These are phyloP conservation scores for Protaetia brevitarsis DNA, from an alignment of 1,140 invertebrate species.

Conservation along the genomic window DNA sequence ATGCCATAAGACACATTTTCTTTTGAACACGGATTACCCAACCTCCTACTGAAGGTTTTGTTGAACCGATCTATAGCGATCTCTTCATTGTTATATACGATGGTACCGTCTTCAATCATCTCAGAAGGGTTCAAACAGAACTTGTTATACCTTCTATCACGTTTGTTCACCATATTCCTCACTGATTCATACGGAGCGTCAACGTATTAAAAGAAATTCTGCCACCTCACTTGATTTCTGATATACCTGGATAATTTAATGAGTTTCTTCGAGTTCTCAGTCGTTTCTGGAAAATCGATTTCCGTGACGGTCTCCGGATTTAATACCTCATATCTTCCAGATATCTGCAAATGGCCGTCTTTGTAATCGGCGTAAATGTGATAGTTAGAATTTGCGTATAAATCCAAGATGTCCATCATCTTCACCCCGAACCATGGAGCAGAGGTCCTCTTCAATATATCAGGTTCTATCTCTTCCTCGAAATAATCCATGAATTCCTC, in stretches of 20 bases:
- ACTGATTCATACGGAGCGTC: background rate
- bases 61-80: slow-evolving; percentile 1
- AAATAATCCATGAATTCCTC: slow-evolving; percentile 20
- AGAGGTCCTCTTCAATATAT: background rate
- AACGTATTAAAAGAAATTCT: slow-evolving; percentile 19
- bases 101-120: background rate
- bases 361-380: slow-evolving; percentile 2
- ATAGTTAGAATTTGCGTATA: slow-evolving; percentile 9
- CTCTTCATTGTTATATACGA: background rate
- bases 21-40: slow-evolving; percentile 5
- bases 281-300: background rate
- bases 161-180: background rate
- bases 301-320: slow-evolving; percentile 2
- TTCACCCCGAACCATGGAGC: slow-evolving; percentile 10
- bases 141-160: background rate
- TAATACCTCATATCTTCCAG: background rate
- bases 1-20: slow-evolving; percentile 12
- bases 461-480: slow-evolving; percentile 3
- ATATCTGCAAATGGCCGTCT: background rate
- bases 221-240: slow-evolving; percentile 10
- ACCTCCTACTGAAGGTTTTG: slow-evolving; percentile 17
- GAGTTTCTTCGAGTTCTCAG: background rate
- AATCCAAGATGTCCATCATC: slow-evolving; percentile 10
- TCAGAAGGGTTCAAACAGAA: slow-evolving; percentile 7
- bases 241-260: slow-evolving; percentile 1